phyloP scores from a whole-genome alignment of 2,113 vertebrate genomes.

The Glareola pratincola region DNA sequence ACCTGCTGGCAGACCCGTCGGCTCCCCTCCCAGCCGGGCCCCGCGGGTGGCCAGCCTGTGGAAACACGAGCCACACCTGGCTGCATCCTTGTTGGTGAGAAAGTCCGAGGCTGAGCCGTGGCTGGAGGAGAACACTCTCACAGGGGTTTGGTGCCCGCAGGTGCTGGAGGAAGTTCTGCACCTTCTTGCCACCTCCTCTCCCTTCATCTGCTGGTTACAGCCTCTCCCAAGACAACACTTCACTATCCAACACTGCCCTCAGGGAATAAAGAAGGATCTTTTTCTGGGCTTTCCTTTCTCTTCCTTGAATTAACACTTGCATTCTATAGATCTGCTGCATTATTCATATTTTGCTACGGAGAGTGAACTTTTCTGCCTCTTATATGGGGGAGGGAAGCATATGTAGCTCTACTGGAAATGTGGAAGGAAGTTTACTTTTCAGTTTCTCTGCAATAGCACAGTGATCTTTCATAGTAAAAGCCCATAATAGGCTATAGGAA shows the following conservation, averaged over 20 bases:
- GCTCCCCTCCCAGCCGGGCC: neutral
- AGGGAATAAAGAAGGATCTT: neutral
- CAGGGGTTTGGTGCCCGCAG: fast-evolving
- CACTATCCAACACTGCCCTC: neutral
- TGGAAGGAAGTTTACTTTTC: neutral
- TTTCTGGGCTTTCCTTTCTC: neutral
- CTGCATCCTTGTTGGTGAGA: too few species aligned
- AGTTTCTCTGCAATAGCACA: neutral
- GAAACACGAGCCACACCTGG: neutral
- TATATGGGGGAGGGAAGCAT: too few species aligned
- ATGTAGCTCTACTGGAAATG: neutral
- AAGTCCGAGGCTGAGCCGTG: neutral
- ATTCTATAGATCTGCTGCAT: neutral
- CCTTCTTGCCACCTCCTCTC: neutral
- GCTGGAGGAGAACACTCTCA: neutral
- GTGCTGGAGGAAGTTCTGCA: neutral
- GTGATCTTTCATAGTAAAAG: neutral
- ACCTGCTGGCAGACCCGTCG: neutral
- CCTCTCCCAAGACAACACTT: neutral
- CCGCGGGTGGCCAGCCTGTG: fast-evolving
- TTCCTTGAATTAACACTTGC: neutral
- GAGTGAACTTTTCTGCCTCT: neutral
- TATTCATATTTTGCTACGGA: neutral
- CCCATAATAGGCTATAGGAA: neutral
- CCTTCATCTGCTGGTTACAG: neutral